Evolutionary conservation across 64 coral and sea anemone genomes (phyloP).

Genomic region (Stichodactyla helianthus): DNA sequence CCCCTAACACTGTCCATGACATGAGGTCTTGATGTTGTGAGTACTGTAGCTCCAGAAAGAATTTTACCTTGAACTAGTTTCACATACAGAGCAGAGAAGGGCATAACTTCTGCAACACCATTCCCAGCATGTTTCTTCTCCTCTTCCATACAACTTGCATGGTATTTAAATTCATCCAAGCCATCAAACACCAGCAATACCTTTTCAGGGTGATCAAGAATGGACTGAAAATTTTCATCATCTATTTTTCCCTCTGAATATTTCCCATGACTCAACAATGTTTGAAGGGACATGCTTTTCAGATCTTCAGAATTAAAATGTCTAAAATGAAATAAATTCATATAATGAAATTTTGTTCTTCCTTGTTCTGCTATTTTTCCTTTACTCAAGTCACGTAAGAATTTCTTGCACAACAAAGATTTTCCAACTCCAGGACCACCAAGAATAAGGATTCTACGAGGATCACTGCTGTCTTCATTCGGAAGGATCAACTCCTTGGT

Average conservation of each 20-base stretch:
- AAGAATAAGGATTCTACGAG: constrained; percentile 33
- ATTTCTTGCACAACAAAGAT: constrained; percentile 11
- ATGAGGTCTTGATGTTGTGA: constrained; percentile 29
- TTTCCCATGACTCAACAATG: background rate
- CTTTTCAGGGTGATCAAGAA: background rate
- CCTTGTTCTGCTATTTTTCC: background rate
- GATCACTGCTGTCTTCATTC: constrained; percentile 6
- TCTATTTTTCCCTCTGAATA: background rate
- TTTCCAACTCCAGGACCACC: constrained; percentile 43
- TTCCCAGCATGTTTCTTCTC: background rate
- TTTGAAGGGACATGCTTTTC: constrained; percentile 10
- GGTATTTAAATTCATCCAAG: no score
- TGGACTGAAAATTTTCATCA: background rate
- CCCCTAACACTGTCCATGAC: constrained; percentile 8
- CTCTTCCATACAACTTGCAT: background rate
- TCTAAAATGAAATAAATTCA: constrained; percentile 21
- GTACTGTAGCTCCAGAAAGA: constrained; percentile 22
- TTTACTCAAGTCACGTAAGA: constrained; percentile 21
- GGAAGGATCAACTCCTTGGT: constrained; percentile 14
- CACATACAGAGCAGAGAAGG: constrained; percentile 23
- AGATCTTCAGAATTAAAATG: constrained; percentile 16
- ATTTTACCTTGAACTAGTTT: constrained; percentile 28
- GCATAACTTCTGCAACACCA: constrained; percentile 17
- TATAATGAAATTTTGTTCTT: background rate
- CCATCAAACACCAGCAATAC: constrained; percentile 37